Conservation (phyloP, 2,113 vertebrate species). For the Spilogale gracilis region DNA sequence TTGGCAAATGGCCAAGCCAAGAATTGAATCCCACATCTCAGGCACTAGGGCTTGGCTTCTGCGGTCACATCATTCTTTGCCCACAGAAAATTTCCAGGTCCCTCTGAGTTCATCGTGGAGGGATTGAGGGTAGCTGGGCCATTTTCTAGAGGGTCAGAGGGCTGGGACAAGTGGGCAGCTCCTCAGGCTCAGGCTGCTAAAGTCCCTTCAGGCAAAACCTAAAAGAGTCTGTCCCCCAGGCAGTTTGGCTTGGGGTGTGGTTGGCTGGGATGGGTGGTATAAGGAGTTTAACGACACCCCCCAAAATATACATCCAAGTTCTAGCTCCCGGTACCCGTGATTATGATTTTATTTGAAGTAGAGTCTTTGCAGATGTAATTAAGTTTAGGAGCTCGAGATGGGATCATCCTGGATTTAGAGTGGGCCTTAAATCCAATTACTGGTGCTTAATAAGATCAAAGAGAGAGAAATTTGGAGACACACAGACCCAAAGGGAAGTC, state of each 20-base stretch:
- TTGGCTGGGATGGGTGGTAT: accelerated
- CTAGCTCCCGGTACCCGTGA: not conserved
- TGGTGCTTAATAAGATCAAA: not conserved
- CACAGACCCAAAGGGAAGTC: not conserved
- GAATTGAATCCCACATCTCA: not conserved
- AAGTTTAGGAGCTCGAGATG: not conserved
- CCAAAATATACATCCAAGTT: too few species aligned
- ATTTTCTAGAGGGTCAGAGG: not conserved
- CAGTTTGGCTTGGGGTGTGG: too few species aligned
- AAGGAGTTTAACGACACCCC: not conserved
- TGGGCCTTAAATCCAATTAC: not conserved
- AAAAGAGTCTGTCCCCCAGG: not conserved
- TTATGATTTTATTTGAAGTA: not conserved
- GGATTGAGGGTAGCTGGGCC: not conserved
- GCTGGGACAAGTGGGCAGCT: not conserved
- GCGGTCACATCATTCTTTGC: not conserved
- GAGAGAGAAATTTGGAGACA: not conserved
- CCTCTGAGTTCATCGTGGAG: not conserved
- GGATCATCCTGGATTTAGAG: not conserved
- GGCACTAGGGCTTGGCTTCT: not conserved
- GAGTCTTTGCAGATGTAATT: not conserved
- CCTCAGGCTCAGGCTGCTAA: not conserved
- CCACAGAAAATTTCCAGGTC: not conserved
- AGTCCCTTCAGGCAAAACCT: not conserved
- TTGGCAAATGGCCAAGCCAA: not conserved